Evolutionary conservation across 2,888 invertebrate species (phyloP).

Genomic region (Parthenolecanium corni): DNA sequence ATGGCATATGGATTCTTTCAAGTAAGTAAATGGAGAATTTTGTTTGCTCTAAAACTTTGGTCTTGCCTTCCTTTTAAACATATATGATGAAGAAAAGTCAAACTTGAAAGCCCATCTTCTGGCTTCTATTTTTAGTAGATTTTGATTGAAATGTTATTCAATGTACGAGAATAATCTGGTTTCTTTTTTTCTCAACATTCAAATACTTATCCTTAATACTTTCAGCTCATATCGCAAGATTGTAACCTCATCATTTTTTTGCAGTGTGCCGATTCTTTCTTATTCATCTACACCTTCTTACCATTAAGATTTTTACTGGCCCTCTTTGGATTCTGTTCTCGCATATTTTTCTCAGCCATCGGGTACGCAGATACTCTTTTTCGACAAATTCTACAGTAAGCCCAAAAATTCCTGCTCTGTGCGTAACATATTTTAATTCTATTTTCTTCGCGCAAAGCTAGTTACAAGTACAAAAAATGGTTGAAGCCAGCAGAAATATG

Average conservation of each 20-base stretch:
- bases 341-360: slow-evolving; percentile 61
- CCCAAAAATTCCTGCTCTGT: neutral
- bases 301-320: slow-evolving; percentile 85
- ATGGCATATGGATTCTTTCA: slow-evolving; percentile 89
- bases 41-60: neutral
- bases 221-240: no score
- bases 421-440: neutral
- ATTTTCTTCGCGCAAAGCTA: slow-evolving; percentile 33
- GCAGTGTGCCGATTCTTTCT: slow-evolving; percentile 88
- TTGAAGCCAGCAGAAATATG: slow-evolving; percentile 85
- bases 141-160: no score
- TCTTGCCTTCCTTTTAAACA: neutral
- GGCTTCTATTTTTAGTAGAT: no score
- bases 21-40: slow-evolving; percentile 35
- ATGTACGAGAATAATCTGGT: no score
- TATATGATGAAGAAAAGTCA: no score
- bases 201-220: no score
- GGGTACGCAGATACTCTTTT: slow-evolving; percentile 44
- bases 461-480: slow-evolving; percentile 44
- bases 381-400: neutral
- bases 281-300: slow-evolving; percentile 94
- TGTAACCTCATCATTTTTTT: no score
- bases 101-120: no score
- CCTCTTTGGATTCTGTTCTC: slow-evolving; percentile 63
- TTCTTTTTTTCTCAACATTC: no score